Evolutionary conservation across 2,888 invertebrate species (phyloP), one percentile per base, ranked within the genome.

Genomic region (Carcina quercana): DNA sequence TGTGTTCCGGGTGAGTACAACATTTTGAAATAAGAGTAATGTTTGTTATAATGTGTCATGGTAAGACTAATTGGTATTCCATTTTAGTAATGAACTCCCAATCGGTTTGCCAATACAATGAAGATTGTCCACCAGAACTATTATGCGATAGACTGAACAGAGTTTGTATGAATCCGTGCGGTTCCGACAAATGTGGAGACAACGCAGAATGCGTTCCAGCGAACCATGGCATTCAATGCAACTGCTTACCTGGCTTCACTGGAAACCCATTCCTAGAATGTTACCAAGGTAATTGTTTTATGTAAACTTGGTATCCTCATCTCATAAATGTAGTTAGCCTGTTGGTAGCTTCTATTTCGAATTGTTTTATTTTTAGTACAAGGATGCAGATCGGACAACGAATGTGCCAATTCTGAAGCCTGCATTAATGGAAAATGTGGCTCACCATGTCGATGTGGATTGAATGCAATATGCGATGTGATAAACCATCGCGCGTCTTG

Each of bases 121-220:
- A 94, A 82, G 95, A 95, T 58, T 96, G 95, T 62, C 94, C 94
- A 32, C 92, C 93, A n/a, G 88, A 91, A 53, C 89, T 93, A 53
- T 80, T 93, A 13, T 96, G 95, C 64, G 95, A 95, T 69, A 87
- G 94, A 47, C 76, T 94, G 29, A 95, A 94, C 58, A 86, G 95
- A 60, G 86, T 91, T 28, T 96, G 95, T 62, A 91, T 93, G 45
- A 94, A 89, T 66, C 93, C 94, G 2, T 94, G 94, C 60, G 85
- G 94, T 60, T 85, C 87, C 47, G 90, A 93, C 60, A 90, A 91
- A 26, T 95, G 94, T 55, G 94, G 93, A 20, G 90, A 91, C 35
- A 92, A 93, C 62, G 93, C 94, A 2, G 90, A 91, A 60, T 95
- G 94, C 65, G 68, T 89, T 29, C 90, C 93, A 2, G 86, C 85